Percentiles rank a stretch among this genome's conserved stretches.
These are phyloP conservation scores for Chalcosyrphus nemorum DNA, from an alignment of 2,888 invertebrate species.

Conservation along the genomic window DNA sequence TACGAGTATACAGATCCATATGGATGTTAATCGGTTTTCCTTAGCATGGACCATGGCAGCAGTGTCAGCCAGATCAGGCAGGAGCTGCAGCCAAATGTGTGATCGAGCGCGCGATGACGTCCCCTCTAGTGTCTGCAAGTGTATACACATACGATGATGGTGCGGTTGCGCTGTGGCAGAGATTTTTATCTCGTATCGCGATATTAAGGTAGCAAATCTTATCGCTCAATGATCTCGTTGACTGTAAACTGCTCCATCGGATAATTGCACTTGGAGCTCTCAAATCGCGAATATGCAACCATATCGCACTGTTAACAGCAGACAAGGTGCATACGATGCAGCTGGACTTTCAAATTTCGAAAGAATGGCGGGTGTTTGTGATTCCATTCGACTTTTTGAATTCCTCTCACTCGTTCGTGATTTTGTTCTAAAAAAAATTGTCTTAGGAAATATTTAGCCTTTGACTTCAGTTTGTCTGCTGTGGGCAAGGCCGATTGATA, in stretches of 20 bases:
- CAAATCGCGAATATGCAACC: conserved; percentile 52
- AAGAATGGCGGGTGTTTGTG: background rate
- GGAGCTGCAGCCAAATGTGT: conserved; percentile 3
- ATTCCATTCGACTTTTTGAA: background rate
- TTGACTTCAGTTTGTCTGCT: too few relatives aligned
- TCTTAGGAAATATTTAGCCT: too few relatives aligned
- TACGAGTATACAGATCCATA: background rate
- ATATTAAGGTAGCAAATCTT: conserved; percentile 73
- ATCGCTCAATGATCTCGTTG: conserved; percentile 72
- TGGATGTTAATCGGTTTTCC: conserved; percentile 48
- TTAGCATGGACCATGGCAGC: background rate
- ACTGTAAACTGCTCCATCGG: conserved; percentile 71
- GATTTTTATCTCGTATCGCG: conserved; percentile 67
- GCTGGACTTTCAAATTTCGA: conserved; percentile 39
- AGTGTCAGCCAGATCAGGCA: conserved; percentile 20
- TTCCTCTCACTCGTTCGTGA: background rate
- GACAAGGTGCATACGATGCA: conserved; percentile 21
- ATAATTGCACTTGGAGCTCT: conserved; percentile 53
- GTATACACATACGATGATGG: background rate
- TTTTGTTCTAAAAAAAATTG: too few relatives aligned
- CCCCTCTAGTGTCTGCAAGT: conserved; percentile 57
- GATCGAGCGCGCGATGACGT: conserved; percentile 50
- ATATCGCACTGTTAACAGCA: conserved; percentile 58
- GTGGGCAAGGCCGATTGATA: too few relatives aligned
- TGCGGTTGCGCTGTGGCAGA: conserved; percentile 40